A percentile compares a stretch with the other conserved stretches of the same genome.
Conservation (phyloP, 2,888 invertebrate genomes). For the Eupithecia subfuscata region DNA sequence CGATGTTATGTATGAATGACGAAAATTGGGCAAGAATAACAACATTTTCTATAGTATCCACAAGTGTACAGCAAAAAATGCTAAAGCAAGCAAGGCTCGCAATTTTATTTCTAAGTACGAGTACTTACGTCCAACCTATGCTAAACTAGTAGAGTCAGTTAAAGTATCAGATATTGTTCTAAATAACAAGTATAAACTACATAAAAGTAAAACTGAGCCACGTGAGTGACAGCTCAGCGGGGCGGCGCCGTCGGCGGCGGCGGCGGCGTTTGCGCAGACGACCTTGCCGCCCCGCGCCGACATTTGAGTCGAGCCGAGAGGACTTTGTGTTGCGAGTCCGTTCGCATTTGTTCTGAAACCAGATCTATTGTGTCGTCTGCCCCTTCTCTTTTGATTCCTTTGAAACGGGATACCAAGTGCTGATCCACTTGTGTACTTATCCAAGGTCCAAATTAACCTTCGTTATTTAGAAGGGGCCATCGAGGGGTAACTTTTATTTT, state of each 20-base stretch:
- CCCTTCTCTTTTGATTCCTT: conserved; percentile 25
- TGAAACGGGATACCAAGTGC: conserved; percentile 20
- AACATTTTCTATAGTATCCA: not conserved
- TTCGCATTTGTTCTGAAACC: conserved; percentile 28
- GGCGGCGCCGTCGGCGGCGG: conserved; percentile 52
- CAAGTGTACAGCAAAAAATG: too few relatives aligned
- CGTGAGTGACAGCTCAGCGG: conserved; percentile 55
- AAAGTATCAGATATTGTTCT: not conserved
- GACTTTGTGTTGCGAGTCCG: conserved; percentile 19
- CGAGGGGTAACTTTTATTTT: conserved; percentile 20
- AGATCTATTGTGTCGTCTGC: conserved; percentile 27
- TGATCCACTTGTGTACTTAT: conserved; percentile 14
- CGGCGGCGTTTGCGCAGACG: conserved; percentile 54
- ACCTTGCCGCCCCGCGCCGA: conserved; percentile 37
- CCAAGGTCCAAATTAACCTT: conserved; percentile 12
- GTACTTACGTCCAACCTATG: not conserved
- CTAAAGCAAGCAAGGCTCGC: too few relatives aligned
- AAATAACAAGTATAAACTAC: conserved; percentile 4
- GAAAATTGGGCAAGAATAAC: not conserved
- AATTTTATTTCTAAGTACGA: too few relatives aligned
- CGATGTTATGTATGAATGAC: not conserved
- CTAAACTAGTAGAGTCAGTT: not conserved
- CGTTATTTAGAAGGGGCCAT: conserved; percentile 15
- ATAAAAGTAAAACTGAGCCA: conserved; percentile 40
- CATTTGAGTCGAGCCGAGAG: conserved; percentile 26